Conservation (phyloP, 2,888 invertebrate species). For the Ametastegia equiseti region DNA sequence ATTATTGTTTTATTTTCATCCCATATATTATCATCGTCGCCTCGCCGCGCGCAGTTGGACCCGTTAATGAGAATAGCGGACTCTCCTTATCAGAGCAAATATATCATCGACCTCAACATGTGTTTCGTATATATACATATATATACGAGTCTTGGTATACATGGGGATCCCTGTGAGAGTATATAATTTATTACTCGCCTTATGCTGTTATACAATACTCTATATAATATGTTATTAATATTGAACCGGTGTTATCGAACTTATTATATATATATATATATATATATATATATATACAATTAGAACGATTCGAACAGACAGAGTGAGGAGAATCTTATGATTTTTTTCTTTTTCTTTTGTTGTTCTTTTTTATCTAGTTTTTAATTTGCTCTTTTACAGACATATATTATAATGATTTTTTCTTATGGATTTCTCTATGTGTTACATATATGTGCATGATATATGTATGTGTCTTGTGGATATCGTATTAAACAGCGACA, state of each 20-base stretch:
- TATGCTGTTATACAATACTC: constrained; percentile 20
- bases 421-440: no score
- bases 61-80: constrained; percentile 4
- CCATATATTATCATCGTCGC: background rate
- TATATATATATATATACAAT: constrained; percentile 27
- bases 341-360: background rate
- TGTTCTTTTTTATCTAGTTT: background rate
- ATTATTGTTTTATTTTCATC: background rate
- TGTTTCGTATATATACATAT: no score
- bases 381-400: no score
- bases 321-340: background rate
- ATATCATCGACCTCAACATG: background rate
- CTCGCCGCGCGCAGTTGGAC: background rate
- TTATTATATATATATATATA: no score
- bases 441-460: no score
- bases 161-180: background rate
- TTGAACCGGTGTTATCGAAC: constrained; percentile 31
- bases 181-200: constrained; percentile 8
- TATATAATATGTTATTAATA: constrained; percentile 29
- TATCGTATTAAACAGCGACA: constrained; percentile 9
- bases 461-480: no score
- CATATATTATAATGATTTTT: no score
- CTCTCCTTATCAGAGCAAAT: constrained; percentile 8
- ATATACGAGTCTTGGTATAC: background rate
- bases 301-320: constrained; percentile 20